Percentiles rank a stretch among this genome's conserved stretches.
Evolutionary conservation across 2,888 invertebrate genomes (phyloP).

Genomic region (Philereme vetulata): DNA sequence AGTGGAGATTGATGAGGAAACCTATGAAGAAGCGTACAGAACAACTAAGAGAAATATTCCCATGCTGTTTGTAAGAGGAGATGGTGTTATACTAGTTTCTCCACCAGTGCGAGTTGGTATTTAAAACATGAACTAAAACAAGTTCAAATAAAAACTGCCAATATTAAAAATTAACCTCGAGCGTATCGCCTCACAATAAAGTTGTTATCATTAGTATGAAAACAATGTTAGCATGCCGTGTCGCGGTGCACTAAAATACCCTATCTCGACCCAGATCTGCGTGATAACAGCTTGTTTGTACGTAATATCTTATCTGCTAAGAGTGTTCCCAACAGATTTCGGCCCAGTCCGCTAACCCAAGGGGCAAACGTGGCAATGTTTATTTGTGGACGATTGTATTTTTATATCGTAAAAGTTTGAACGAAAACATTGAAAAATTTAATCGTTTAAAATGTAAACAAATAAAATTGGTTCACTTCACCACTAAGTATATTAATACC

Average conservation of each 20-base stretch:
- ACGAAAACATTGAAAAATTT: too few relatives aligned
- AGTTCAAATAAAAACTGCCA: conserved; percentile 45
- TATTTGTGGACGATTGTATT: background rate
- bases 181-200: conserved; percentile 1
- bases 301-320: conserved; percentile 18
- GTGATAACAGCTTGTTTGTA: conserved; percentile 24
- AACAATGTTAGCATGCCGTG: conserved; percentile 15
- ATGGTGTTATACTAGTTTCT: conserved; percentile 99
- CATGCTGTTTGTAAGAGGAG: conserved; percentile 99
- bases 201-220: conserved; percentile 16
- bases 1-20: conserved; percentile 98
- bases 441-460: too few relatives aligned
- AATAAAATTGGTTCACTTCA: too few relatives aligned
- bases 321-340: conserved; percentile 19
- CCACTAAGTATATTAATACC: too few relatives aligned
- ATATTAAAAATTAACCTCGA: background rate
- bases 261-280: conserved; percentile 38
- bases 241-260: conserved; percentile 21
- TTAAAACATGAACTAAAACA: conserved; percentile 49
- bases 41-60: conserved; percentile 98
- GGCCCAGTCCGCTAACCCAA: conserved; percentile 8
- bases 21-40: conserved; percentile 99
- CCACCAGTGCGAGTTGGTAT: conserved; percentile 92
- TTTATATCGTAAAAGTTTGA: too few relatives aligned
- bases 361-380: background rate